These are phyloP conservation scores for Elymnias hypermnestra DNA, from an alignment of 1,140 invertebrate species.

Conservation along the genomic window DNA sequence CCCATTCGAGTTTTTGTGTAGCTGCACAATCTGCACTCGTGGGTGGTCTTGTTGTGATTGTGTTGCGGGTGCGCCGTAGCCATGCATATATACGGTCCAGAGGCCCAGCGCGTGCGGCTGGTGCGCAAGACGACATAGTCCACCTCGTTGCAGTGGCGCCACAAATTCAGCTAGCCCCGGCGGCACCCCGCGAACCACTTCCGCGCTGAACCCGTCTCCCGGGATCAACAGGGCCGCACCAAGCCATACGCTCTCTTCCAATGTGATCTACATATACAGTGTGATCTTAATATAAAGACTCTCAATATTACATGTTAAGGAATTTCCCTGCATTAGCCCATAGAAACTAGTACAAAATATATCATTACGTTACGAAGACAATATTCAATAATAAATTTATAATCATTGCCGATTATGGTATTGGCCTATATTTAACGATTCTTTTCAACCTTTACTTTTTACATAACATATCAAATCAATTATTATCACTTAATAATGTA, in stretches of 20 bases:
- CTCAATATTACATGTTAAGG: too few relatives aligned
- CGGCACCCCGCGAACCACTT: slow-evolving; percentile 94
- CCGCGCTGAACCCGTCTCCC: slow-evolving; percentile 98
- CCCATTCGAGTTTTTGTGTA: slow-evolving; percentile 93
- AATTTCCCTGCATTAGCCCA: too few relatives aligned
- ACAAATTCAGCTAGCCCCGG: slow-evolving; percentile 95
- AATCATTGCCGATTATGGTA: too few relatives aligned
- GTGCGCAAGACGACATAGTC: slow-evolving; percentile 91
- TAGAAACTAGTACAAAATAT: too few relatives aligned
- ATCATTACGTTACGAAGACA: too few relatives aligned
- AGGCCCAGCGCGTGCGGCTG: slow-evolving; percentile 93
- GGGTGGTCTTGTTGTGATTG: slow-evolving; percentile 61
- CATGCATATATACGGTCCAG: slow-evolving; percentile 91
- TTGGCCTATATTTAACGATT: too few relatives aligned
- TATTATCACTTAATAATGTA: too few relatives aligned
- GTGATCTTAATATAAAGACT: too few relatives aligned
- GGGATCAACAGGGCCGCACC: slow-evolving; percentile 94
- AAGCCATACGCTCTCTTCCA: slow-evolving; percentile 91
- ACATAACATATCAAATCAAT: too few relatives aligned
- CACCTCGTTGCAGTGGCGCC: slow-evolving; percentile 89
- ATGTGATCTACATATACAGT: slow-evolving; percentile 38
- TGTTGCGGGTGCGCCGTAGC: slow-evolving; percentile 67
- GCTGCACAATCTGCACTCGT: slow-evolving; percentile 89
- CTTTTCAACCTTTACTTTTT: too few relatives aligned
- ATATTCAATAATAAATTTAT: too few relatives aligned